A percentile compares a stretch with the other conserved stretches of the same genome.
Conservation (phyloP, 2,113 vertebrate genomes). For the Psittacus erithacus region DNA sequence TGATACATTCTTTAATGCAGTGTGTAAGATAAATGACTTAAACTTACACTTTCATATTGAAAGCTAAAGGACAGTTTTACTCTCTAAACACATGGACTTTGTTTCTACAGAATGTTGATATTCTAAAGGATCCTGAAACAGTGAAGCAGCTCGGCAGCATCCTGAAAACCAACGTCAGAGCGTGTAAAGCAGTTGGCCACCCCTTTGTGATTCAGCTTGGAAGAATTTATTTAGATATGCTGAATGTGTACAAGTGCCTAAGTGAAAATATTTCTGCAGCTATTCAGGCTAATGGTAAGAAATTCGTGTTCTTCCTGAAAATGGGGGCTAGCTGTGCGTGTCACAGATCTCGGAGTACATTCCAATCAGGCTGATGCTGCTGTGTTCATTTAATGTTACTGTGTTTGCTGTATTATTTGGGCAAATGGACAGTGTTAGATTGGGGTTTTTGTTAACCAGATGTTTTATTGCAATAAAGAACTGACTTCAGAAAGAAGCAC, state of each 20-base stretch:
- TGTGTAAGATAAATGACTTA: background rate
- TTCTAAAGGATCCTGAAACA: slow-evolving; percentile 98
- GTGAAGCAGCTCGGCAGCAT: slow-evolving; percentile 99
- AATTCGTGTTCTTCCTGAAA: background rate
- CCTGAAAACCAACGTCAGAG: slow-evolving; percentile 96
- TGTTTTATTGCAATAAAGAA: background rate
- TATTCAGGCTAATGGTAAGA: slow-evolving; percentile 95
- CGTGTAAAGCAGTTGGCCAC: slow-evolving; percentile 97
- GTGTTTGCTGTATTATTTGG: background rate
- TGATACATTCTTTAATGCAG: background rate
- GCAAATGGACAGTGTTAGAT: background rate
- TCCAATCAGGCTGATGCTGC: background rate
- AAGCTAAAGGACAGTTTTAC: background rate
- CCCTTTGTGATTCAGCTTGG: slow-evolving; percentile 98
- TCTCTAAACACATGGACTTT: background rate
- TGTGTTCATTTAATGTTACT: background rate
- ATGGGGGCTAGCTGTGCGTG: no score
- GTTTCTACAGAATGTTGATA: slow-evolving; percentile 91
- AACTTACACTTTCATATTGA: background rate
- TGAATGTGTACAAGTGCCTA: slow-evolving; percentile 99
- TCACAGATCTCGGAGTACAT: background rate
- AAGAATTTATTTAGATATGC: slow-evolving; percentile 99
- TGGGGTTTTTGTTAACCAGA: background rate
- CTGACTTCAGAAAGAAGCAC: background rate
- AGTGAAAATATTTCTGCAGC: slow-evolving; percentile 99